Conservation (phyloP, 2,888 invertebrate genomes). For the Ceratothoa steindachneri region DNA sequence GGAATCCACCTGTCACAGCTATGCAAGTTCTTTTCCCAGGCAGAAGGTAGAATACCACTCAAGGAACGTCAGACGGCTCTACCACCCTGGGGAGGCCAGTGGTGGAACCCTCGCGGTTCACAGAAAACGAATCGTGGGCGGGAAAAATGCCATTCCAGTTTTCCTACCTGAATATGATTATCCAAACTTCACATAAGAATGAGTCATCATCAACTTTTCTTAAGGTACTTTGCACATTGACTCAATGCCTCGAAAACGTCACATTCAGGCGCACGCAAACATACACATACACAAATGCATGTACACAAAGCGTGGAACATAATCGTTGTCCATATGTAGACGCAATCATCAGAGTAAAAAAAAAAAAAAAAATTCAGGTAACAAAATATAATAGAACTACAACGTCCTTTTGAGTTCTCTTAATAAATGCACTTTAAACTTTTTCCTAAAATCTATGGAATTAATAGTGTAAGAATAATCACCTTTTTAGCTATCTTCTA, state of each 20-base stretch:
- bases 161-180: too few species aligned
- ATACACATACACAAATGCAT: neutral
- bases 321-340: too few species aligned
- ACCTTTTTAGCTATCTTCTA: too few species aligned
- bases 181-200: too few species aligned
- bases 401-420: neutral
- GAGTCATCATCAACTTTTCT: too few species aligned
- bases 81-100: neutral
- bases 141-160: too few species aligned
- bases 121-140: neutral
- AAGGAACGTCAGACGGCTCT: conserved; percentile 29
- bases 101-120: neutral
- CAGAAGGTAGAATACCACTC: conserved; percentile 9
- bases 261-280: neutral
- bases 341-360: neutral
- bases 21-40: neutral
- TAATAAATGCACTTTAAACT: neutral
- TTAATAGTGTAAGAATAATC: neutral
- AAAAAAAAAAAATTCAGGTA: neutral
- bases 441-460: neutral
- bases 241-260: neutral
- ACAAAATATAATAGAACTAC: neutral
- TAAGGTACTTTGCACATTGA: neutral
- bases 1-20: conserved; percentile 1
- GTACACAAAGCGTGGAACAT: neutral